Evolutionary conservation across 2,797 vertebrate species (phyloP).

Genomic region (Atherinosoma microstoma): DNA sequence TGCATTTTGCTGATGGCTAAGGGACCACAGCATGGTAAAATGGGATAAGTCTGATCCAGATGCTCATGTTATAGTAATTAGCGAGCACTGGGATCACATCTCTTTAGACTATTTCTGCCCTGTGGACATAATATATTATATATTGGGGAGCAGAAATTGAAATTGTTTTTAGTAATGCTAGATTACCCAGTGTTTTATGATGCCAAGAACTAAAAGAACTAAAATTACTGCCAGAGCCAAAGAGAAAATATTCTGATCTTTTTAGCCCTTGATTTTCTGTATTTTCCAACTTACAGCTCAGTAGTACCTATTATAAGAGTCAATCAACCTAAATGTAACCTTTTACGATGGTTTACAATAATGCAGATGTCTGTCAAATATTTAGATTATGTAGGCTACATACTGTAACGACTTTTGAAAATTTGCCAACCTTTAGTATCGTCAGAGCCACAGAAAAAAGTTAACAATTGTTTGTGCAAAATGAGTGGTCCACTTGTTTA

Average conservation of each 20-base stretch:
- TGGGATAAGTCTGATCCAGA: slow-evolving; percentile 46
- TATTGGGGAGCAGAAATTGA: neutral
- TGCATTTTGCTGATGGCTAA: slow-evolving; percentile 42
- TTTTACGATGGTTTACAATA: neutral
- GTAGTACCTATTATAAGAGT: neutral
- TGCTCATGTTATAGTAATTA: slow-evolving; percentile 59
- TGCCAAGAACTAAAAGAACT: slow-evolving; percentile 1
- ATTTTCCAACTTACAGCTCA: slow-evolving; percentile 24
- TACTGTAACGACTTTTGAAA: neutral
- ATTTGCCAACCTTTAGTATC: neutral
- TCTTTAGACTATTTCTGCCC: slow-evolving; percentile 31
- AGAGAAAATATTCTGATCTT: slow-evolving; percentile 2
- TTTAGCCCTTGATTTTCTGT: neutral
- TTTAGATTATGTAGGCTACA: neutral
- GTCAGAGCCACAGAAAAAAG: neutral
- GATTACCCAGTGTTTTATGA: slow-evolving; percentile 31
- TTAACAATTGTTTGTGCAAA: neutral
- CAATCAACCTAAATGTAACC: neutral
- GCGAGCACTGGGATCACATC: slow-evolving; percentile 35
- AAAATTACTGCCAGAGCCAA: neutral
- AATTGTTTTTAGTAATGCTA: slow-evolving; percentile 26
- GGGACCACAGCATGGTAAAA: slow-evolving; percentile 49
- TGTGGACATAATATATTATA: slow-evolving; percentile 31
- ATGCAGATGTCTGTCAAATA: neutral
- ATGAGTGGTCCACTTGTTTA: neutral